Evolutionary conservation across 2,888 invertebrate genomes (phyloP).

Genomic region (Notocelia uddmanniana): DNA sequence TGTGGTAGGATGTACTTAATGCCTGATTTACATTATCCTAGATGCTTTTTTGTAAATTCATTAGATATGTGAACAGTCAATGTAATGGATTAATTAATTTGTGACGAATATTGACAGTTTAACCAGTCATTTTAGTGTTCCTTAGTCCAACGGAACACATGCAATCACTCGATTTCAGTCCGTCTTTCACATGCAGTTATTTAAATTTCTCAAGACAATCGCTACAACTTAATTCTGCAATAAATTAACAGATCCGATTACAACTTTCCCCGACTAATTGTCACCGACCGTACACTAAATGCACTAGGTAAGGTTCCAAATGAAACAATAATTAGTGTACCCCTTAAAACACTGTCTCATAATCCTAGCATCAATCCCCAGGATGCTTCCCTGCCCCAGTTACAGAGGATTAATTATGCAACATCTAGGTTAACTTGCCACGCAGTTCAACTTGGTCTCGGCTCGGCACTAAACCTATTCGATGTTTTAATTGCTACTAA

Average conservation of each 20-base stretch:
- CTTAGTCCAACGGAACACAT: background rate
- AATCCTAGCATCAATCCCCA: slow-evolving; percentile 37
- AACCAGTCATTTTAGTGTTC: background rate
- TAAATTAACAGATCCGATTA: slow-evolving; percentile 3
- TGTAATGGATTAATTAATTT: background rate
- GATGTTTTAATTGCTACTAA: slow-evolving; percentile 26
- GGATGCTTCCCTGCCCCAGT: slow-evolving; percentile 37
- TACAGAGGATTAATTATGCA: slow-evolving; percentile 40
- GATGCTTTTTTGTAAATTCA: too few relatives aligned
- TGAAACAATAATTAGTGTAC: slow-evolving; percentile 15
- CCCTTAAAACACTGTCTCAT: slow-evolving; percentile 2
- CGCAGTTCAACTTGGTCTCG: slow-evolving; percentile 25
- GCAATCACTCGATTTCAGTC: too few relatives aligned
- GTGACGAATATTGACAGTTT: too few relatives aligned
- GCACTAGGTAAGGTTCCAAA: slow-evolving; percentile 9
- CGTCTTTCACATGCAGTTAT: too few relatives aligned
- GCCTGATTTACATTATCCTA: too few relatives aligned
- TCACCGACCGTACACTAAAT: background rate
- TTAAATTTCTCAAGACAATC: background rate
- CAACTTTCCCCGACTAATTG: background rate
- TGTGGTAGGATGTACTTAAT: background rate
- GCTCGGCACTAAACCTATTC: slow-evolving; percentile 18
- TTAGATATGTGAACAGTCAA: too few relatives aligned
- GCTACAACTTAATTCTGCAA: background rate
- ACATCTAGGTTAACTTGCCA: slow-evolving; percentile 42